Evolutionary conservation across 2,113 vertebrate species (phyloP).

Genomic region (Lycaon pictus): DNA sequence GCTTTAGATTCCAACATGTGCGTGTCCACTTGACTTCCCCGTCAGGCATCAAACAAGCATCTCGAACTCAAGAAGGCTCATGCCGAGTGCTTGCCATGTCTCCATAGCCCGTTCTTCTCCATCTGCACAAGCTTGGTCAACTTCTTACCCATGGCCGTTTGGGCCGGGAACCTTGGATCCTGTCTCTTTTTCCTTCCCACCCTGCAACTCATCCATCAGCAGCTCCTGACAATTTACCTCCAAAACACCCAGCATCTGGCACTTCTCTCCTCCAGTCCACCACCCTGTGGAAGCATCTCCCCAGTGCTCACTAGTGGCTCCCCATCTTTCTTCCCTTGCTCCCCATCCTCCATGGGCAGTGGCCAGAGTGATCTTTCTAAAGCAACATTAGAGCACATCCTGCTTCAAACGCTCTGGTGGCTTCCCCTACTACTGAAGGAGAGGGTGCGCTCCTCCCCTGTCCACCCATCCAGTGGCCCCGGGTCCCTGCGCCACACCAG

Average conservation of each 20-base stretch:
- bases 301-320: rapidly evolving
- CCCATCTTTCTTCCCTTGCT: not conserved
- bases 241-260: not conserved
- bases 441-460: rapidly evolving
- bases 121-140: not conserved
- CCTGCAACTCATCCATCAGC: not conserved
- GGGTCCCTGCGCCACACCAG: rapidly evolving
- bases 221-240: not conserved
- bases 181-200: not conserved
- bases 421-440: not conserved
- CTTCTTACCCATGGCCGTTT: rapidly evolving
- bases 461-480: rapidly evolving
- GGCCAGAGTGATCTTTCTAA: not conserved
- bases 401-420: rapidly evolving
- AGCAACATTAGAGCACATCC: not conserved
- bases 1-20: not conserved
- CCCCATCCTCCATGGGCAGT: not conserved
- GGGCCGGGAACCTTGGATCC: not conserved
- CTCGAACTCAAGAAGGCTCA: not conserved
- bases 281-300: not conserved
- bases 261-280: not conserved
- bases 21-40: rapidly evolving
- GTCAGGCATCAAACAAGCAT: rapidly evolving
- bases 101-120: not conserved
- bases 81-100: not conserved